phyloP scores from a whole-genome alignment of 2,113 vertebrate species.

The Mesocricetus auratus region DNA sequence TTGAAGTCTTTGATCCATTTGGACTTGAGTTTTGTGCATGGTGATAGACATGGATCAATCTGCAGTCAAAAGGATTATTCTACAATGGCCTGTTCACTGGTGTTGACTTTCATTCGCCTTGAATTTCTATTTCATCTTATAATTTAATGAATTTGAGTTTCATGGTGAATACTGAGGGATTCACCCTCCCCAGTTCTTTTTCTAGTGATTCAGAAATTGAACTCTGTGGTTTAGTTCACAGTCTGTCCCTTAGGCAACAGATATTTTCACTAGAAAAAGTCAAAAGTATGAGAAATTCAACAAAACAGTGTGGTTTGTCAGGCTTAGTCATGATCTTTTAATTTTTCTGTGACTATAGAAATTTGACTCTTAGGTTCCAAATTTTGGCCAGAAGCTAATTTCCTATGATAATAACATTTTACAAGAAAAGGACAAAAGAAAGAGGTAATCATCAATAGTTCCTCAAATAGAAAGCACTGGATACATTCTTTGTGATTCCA shows the following conservation, averaged over 20 bases:
- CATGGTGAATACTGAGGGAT: conserved; percentile 15
- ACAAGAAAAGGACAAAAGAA: not conserved
- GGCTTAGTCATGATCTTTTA: not conserved
- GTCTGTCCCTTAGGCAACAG: conserved; percentile 27
- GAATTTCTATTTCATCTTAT: conserved; percentile 10
- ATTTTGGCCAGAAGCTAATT: conserved; percentile 41
- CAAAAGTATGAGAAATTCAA: conserved; percentile 30
- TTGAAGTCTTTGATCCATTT: too few relatives aligned
- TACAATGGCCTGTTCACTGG: not conserved
- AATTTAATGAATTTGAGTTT: conserved; percentile 1
- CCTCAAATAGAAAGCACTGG: not conserved
- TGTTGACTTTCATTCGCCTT: not conserved
- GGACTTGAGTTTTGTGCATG: too few relatives aligned
- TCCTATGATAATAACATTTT: not conserved
- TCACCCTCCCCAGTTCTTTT: not conserved
- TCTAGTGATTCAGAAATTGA: conserved; percentile 32
- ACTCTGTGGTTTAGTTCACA: conserved; percentile 37
- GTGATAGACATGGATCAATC: too few relatives aligned
- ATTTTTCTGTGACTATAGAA: not conserved
- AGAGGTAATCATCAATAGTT: not conserved
- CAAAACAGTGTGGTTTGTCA: conserved; percentile 10
- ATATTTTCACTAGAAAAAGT: conserved; percentile 36
- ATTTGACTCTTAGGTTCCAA: conserved; percentile 21
- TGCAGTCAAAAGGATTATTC: not conserved
- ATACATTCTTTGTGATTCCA: not conserved